These are phyloP conservation scores for Leiothrix lutea DNA, from an alignment of 2,113 vertebrate species.

Conservation along the genomic window DNA sequence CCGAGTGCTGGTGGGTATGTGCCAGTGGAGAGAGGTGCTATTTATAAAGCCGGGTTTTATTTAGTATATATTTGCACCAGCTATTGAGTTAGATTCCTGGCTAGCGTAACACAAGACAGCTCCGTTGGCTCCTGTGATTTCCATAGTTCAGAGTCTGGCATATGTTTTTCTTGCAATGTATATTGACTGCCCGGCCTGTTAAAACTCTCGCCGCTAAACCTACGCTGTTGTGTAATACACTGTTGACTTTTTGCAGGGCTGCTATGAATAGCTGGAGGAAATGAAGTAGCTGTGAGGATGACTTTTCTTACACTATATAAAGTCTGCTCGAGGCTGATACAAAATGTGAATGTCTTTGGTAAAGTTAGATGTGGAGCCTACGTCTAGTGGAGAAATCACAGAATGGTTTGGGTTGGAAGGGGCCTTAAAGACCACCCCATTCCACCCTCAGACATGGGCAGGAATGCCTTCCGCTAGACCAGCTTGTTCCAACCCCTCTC, in stretches of 20 bases:
- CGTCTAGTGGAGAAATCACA: neutral
- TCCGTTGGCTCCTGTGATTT: slow-evolving; percentile 34
- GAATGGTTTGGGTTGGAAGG: neutral
- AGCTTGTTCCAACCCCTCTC: neutral
- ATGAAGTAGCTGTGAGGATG: slow-evolving; percentile 14
- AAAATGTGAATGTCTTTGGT: neutral
- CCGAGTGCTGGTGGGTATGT: neutral
- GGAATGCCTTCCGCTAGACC: neutral
- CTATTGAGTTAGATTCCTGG: slow-evolving; percentile 44
- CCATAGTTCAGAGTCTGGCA: slow-evolving; percentile 37
- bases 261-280: slow-evolving; percentile 41
- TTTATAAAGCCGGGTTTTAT: slow-evolving; percentile 28
- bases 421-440: neutral
- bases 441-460: neutral
- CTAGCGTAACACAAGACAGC: slow-evolving; percentile 14
- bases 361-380: neutral
- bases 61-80: slow-evolving; percentile 34
- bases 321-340: neutral
- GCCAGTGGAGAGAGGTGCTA: slow-evolving; percentile 29
- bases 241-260: slow-evolving; percentile 26
- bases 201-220: slow-evolving; percentile 8
- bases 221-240: neutral
- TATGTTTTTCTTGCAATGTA: slow-evolving; percentile 45
- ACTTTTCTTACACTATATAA: slow-evolving; percentile 5
- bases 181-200: slow-evolving; percentile 38